Conservation (phyloP, 2,888 invertebrate genomes). For the Synanthedon tipuliformis region DNA sequence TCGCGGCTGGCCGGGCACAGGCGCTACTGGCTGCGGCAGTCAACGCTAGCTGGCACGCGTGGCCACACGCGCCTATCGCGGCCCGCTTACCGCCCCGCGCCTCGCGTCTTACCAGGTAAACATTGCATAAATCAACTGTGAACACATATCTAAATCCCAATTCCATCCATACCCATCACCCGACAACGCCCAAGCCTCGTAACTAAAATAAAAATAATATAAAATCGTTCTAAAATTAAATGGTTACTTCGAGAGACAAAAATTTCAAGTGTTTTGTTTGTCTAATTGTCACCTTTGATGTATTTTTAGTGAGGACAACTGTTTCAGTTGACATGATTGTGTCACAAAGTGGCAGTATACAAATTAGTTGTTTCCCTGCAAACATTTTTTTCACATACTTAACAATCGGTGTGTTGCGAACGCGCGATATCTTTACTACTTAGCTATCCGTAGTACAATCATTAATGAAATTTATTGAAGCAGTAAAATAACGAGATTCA, state of each 20-base stretch:
- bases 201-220: conserved; percentile 6
- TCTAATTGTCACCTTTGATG: conserved; percentile 4
- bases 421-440: too few species aligned
- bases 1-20: conserved; percentile 22
- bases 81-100: conserved; percentile 32
- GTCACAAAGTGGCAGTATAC: conserved; percentile 1
- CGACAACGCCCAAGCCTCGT: neutral
- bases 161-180: neutral
- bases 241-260: conserved; percentile 12
- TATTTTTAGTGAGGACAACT: conserved; percentile 13
- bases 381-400: neutral
- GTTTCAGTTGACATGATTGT: conserved; percentile 10
- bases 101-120: conserved; percentile 32
- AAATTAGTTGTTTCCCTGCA: neutral
- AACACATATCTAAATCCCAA: too few species aligned
- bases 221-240: conserved; percentile 21
- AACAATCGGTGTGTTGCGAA: too few species aligned
- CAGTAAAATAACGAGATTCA: too few species aligned
- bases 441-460: too few species aligned
- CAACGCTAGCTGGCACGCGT: conserved; percentile 54
- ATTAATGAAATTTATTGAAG: too few species aligned
- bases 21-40: conserved; percentile 46
- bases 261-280: conserved; percentile 11
- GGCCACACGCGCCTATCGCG: conserved; percentile 57
- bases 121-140: neutral